Evolutionary conservation across 2,113 vertebrate genomes (phyloP), one percentile per base, ranked within the genome.

Genomic region (Dipodomys ordii): DNA sequence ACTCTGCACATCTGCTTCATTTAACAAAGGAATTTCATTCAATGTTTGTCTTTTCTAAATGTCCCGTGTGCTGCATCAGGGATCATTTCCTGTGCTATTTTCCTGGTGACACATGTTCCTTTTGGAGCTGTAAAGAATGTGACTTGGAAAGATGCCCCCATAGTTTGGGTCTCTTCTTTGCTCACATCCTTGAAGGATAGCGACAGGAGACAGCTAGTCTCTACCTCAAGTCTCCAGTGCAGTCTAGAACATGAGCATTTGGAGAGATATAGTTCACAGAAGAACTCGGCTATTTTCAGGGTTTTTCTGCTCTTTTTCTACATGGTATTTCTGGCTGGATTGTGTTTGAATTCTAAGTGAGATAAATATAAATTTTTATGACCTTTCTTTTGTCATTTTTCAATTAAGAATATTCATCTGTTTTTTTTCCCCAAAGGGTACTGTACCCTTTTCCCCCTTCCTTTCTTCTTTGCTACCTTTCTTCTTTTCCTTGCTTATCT

Each of bases 151-250:
- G 69, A 25, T 86, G 53, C 65, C 57, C 74, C 73, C 35, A 18
- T 67, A 65, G n/a, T 69, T 93, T 86, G 15, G 44, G 25, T 57
- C 65, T 90, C 72, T 71, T 80, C 60, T 92, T 95, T 94, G 87
- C 23, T 93, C 25, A 46, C 13, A 2, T 71, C 73, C 46, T 30
- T 19, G 28, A 67, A 53, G 23, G 39, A 23, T 1, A 39, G 12
- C 3, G 19, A 57, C 2, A 1, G 53, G 77, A 90, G n/a, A 71
- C 0, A 16, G 12, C 53, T 44, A 13, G 60, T 30, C 25, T 11
- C n/a, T 23, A 71, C 2, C 7, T 91, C 19, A n/a, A 49, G 1
- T 6, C 57, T 44, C 39, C 32, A 22, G 19, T 25, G 25, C 27
- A 57, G 15, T 39, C 44, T 71, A 35, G 32, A 69, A 6, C 68